Evolutionary conservation across 2,797 vertebrate species (phyloP).

Genomic region (Lepus oiostolus): DNA sequence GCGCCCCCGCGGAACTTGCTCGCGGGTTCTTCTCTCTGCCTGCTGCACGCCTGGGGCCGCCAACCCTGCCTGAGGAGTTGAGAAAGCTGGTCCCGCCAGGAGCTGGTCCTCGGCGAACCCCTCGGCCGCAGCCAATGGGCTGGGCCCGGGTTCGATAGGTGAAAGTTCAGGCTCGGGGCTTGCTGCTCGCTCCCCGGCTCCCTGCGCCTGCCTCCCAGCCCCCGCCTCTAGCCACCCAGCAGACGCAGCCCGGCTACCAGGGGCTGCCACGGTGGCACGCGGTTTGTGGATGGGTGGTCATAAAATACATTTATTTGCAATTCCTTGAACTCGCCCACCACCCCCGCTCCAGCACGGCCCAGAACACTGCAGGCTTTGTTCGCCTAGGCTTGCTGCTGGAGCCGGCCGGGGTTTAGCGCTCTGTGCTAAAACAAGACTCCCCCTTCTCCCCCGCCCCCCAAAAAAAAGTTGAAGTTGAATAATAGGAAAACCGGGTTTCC

Average conservation of each 20-base stretch:
- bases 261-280: conserved; percentile 80
- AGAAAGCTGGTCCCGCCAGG: conserved; percentile 41
- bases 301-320: conserved; percentile 87
- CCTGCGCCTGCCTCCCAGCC: not conserved
- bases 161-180: conserved; percentile 89
- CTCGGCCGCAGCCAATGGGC: conserved; percentile 82
- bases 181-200: not conserved
- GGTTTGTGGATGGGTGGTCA: conserved; percentile 87
- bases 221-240: not conserved
- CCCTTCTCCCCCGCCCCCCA: no score
- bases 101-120: conserved; percentile 10
- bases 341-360: conserved; percentile 51
- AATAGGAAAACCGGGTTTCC: conserved; percentile 81
- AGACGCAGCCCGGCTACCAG: conserved; percentile 71
- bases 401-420: conserved; percentile 56
- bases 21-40: not conserved
- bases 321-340: conserved; percentile 78
- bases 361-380: conserved; percentile 79
- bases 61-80: conserved; percentile 8
- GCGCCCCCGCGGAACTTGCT: not conserved
- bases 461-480: conserved; percentile 78
- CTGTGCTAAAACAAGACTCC: not conserved
- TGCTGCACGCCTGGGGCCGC: not conserved
- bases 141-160: conserved; percentile 87
- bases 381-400: conserved; percentile 53